phyloP scores from a whole-genome alignment of 30 jellyfish, hydroid and myxozoan genomes.

The Hydractinia echinata region DNA sequence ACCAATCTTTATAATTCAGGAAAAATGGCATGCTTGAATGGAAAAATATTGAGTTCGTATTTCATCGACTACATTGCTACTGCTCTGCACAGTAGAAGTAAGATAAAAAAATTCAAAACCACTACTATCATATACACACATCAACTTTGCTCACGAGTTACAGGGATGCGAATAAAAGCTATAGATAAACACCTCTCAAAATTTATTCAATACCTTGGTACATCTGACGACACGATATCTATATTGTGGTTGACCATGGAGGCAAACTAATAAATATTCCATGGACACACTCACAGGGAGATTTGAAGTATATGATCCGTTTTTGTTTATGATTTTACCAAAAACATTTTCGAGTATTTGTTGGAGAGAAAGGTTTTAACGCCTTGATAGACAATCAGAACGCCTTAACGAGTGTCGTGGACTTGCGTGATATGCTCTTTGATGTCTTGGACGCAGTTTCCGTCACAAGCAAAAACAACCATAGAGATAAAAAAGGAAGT shows the following conservation, averaged over 20 bases:
- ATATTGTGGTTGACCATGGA: conserved; percentile 82
- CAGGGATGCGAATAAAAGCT: conserved; percentile 65
- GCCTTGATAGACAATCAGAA: conserved; percentile 45
- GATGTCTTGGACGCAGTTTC: conserved; percentile 26
- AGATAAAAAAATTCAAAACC: conserved; percentile 38
- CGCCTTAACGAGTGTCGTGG: conserved; percentile 48
- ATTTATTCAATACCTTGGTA: conserved; percentile 19
- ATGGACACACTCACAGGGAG: conserved; percentile 64
- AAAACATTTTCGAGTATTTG: neutral
- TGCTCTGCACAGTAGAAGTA: conserved; percentile 12
- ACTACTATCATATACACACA: conserved; percentile 72
- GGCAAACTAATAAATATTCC: conserved; percentile 67
- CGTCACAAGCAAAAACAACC: conserved; percentile 12
- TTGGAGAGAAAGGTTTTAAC: conserved; percentile 7
- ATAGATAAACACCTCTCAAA: conserved; percentile 47
- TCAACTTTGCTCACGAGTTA: conserved; percentile 81
- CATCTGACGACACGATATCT: conserved; percentile 53
- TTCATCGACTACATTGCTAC: conserved; percentile 28
- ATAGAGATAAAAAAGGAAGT: conserved; percentile 19
- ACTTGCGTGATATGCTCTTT: conserved; percentile 42
- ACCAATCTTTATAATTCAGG: conserved; percentile 66
- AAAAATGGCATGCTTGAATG: conserved; percentile 56
- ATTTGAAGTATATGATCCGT: conserved; percentile 71
- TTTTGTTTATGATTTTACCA: conserved; percentile 63
- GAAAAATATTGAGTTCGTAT: conserved; percentile 63